Percentiles rank a stretch among this genome's conserved stretches.
Conservation (phyloP, 2,113 vertebrate species). For the Speoplatyrhinus poulsoni region DNA sequence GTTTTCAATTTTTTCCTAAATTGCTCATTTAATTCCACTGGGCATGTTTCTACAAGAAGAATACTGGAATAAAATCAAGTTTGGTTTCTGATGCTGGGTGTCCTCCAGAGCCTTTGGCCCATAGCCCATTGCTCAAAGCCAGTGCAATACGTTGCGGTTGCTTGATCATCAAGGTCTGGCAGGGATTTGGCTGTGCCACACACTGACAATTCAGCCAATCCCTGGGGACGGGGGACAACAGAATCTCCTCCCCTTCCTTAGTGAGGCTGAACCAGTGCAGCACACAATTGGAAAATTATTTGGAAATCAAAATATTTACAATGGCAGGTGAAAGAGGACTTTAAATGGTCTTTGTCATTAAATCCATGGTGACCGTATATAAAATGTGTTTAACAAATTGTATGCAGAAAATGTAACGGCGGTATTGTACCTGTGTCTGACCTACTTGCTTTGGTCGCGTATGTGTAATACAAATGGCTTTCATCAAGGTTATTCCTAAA, state of each 20-base stretch:
- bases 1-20: conserved; percentile 6
- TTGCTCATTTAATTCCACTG: conserved; percentile 21
- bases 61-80: conserved; percentile 17
- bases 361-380: conserved; percentile 7
- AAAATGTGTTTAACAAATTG: conserved; percentile 43
- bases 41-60: conserved; percentile 32
- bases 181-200: conserved; percentile 44
- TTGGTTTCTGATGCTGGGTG: conserved; percentile 26
- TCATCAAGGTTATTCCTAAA: conserved; percentile 50
- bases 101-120: conserved; percentile 29
- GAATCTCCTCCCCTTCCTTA: conserved; percentile 12
- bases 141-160: conserved; percentile 36
- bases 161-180: conserved; percentile 61
- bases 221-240: conserved; percentile 29
- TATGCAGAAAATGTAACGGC: conserved; percentile 39
- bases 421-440: conserved; percentile 44
- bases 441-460: conserved; percentile 46
- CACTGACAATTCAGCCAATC: conserved; percentile 40
- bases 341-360: background rate
- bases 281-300: conserved; percentile 28
- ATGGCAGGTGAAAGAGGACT: conserved; percentile 17
- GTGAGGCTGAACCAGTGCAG: conserved; percentile 21
- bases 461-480: conserved; percentile 42
- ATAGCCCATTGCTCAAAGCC: conserved; percentile 46
- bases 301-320: background rate